Base-by-base conservation (phyloP, 2,888 invertebrate species). In the Epicampocera succincta region DNA sequence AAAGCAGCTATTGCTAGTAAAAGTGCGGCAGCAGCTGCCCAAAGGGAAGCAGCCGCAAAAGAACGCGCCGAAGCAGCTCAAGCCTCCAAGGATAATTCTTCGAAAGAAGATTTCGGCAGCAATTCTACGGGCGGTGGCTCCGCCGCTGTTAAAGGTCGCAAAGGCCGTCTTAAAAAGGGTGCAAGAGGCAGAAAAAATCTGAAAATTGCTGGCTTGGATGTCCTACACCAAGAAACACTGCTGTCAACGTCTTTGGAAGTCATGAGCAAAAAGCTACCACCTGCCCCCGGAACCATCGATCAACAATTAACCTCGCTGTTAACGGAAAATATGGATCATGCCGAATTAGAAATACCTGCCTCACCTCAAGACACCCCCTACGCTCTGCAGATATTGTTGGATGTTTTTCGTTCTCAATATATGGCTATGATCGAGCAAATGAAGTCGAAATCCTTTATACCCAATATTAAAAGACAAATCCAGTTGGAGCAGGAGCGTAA, bases 281-380 rank as follows among this genome's bases (percentile, higher is more conserved):
- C 97, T 38, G 97, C 97, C 58, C 97, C 97, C 11, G 98, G 98
- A 69, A 97, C 97, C 89, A 96, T 98, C 77, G 97, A 97, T 91
- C 97, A 97, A 90, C 96, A 97, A 85, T 92, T 98, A 78, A 96
- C 97, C 3, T 94, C 95, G 54, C 91, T 97, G 83, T 92, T 97
- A 68, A 94, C 95, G 50, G 93, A 94, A 71, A 92, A 93, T 86
- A 92, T 94, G 88, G 93, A 95, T 81, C 97, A 97, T 90, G 94
- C 95, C 72, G 97, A 97, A 91, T 92, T 97, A 86, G 95, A 96
- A 86, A 96, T 96, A 90, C 96, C 97, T 61, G 92, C 93, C 82
- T 94, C 94, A 83, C 96, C 96, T 46, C 93, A 94, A 85, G 94
- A 93, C 83, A 95, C 96, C 68, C 97, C 97, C 1, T 97, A 97